Evolutionary conservation across 2,888 invertebrate species (phyloP).

Genomic region (Volucella inflata): DNA sequence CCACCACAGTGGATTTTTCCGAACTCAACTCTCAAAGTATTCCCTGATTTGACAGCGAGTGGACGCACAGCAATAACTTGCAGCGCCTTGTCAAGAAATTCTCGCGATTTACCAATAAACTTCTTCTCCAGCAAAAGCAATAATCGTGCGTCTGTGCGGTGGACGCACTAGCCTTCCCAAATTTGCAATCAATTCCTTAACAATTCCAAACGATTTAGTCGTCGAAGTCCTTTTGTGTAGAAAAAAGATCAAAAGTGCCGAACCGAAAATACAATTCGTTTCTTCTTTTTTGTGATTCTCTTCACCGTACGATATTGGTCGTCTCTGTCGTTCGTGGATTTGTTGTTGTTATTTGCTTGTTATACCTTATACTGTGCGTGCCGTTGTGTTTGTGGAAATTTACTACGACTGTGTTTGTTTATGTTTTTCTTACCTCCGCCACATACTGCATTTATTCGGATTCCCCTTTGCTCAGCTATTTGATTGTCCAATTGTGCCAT

Average conservation of each 20-base stretch:
- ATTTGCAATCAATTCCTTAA: neutral
- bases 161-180: neutral
- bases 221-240: constrained; percentile 56
- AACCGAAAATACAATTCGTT: constrained; percentile 37
- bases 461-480: neutral
- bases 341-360: constrained; percentile 7
- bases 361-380: constrained; percentile 12
- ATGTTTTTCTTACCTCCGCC: constrained; percentile 53
- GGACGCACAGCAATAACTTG: constrained; percentile 58
- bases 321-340: constrained; percentile 25
- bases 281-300: constrained; percentile 10
- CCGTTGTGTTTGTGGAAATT: constrained; percentile 54
- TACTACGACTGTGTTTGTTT: constrained; percentile 71
- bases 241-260: constrained; percentile 71
- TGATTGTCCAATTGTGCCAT: no score
- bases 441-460: constrained; percentile 33
- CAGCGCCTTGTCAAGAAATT: constrained; percentile 45
- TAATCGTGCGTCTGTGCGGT: neutral
- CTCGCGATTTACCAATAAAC: constrained; percentile 46
- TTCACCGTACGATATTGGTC: constrained; percentile 25
- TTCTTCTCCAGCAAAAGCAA: constrained; percentile 27
- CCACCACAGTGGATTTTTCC: constrained; percentile 28
- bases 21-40: constrained; percentile 57
- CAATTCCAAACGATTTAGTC: neutral
- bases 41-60: constrained; percentile 71